Conservation (phyloP, 1,140 invertebrate species). For the Drosophila grimshawi region DNA sequence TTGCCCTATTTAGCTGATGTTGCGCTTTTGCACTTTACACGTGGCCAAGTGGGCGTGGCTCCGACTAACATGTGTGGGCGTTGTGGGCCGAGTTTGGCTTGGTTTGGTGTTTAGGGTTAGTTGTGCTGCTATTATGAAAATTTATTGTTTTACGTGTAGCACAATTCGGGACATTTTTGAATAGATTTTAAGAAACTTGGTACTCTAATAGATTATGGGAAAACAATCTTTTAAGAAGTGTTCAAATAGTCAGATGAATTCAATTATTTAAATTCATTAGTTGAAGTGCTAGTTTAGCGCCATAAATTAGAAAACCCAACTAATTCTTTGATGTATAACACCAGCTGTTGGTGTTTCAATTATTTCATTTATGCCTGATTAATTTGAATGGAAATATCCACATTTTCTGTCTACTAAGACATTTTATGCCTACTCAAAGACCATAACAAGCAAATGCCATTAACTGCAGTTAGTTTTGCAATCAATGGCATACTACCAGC, state of each 20-base stretch:
- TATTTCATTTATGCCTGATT: neutral
- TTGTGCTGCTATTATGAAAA: slow-evolving; percentile 60
- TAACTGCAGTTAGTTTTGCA: slow-evolving; percentile 14
- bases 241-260: neutral
- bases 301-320: neutral
- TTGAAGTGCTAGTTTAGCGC: neutral
- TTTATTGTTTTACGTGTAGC: slow-evolving; percentile 74
- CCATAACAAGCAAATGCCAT: slow-evolving; percentile 33
- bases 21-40: slow-evolving; percentile 71
- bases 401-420: neutral
- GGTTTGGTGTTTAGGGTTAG: slow-evolving; percentile 22
- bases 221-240: neutral
- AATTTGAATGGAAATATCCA: neutral
- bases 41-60: slow-evolving; percentile 41
- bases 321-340: neutral
- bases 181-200: slow-evolving; percentile 2
- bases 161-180: slow-evolving; percentile 56
- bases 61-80: slow-evolving; percentile 25
- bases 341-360: neutral
- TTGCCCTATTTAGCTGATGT: slow-evolving; percentile 64
- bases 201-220: neutral
- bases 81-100: neutral
- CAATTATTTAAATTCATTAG: neutral
- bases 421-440: neutral
- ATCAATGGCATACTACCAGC: neutral